Evolutionary conservation across 2,888 invertebrate genomes (phyloP).

Genomic region (Drosophila koepferae): DNA sequence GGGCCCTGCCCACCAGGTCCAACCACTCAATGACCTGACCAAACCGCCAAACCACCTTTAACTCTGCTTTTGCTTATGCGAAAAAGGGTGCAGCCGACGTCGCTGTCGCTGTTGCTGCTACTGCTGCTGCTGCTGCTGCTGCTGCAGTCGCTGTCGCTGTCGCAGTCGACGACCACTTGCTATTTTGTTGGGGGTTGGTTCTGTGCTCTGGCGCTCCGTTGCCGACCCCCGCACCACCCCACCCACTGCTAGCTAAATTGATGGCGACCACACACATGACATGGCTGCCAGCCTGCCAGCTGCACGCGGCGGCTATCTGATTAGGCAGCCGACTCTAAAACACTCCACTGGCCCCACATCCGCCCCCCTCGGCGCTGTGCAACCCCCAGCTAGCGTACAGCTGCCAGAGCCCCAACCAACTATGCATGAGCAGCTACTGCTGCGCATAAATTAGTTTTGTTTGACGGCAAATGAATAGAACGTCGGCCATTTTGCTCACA

Average conservation of each 20-base stretch:
- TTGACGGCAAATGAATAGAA: constrained; percentile 66
- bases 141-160: constrained; percentile 30
- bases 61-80: constrained; percentile 37
- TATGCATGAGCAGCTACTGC: background rate
- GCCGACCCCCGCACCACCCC: background rate
- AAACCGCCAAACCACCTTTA: constrained; percentile 35
- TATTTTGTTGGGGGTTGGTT: constrained; percentile 23
- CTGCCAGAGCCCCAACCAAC: constrained; percentile 2
- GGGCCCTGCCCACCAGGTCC: constrained; percentile 68
- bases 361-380: background rate
- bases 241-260: constrained; percentile 50
- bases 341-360: background rate
- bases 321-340: constrained; percentile 33
- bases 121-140: constrained; percentile 30
- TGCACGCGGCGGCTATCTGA: constrained; percentile 31
- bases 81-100: constrained; percentile 70
- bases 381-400: background rate
- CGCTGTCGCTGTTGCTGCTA: constrained; percentile 34
- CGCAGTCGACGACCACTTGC: constrained; percentile 47
- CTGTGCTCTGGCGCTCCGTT: constrained; percentile 16
- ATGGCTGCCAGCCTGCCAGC: constrained; percentile 21
- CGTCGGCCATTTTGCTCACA: constrained; percentile 68
- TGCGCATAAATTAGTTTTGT: constrained; percentile 80
- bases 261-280: constrained; percentile 70
- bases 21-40: constrained; percentile 78